phyloP scores from a whole-genome alignment of 2,888 invertebrate species.

The Troglohyphantes excavatus region DNA sequence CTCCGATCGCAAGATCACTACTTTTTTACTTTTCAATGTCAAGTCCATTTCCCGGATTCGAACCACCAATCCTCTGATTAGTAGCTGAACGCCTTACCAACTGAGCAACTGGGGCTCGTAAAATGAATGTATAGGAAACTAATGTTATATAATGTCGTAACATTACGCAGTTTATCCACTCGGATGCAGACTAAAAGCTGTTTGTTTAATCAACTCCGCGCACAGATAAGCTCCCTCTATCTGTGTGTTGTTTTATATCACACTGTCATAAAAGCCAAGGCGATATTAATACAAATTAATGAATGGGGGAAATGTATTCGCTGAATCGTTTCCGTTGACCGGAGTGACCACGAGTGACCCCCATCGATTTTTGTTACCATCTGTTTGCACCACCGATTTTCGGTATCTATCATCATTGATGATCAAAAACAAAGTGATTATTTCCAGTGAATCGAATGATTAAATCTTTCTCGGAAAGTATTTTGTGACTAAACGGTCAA shows the following conservation, averaged over 20 bases:
- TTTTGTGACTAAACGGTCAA: neutral
- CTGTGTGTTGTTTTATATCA: constrained; percentile 15
- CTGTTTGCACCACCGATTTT: constrained; percentile 16
- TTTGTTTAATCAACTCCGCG: neutral
- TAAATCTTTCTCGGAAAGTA: constrained; percentile 1
- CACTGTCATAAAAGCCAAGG: neutral
- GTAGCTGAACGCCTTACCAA: too few species aligned
- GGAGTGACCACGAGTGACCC: constrained; percentile 57
- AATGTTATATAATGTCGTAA: too few species aligned
- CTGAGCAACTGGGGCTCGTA: too few species aligned
- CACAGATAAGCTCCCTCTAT: too few species aligned
- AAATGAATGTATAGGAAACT: too few species aligned
- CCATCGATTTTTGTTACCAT: neutral
- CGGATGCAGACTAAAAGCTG: neutral
- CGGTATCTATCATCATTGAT: neutral
- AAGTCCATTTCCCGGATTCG: too few species aligned
- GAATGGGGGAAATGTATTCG: constrained; percentile 7
- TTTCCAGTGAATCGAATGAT: constrained; percentile 20
- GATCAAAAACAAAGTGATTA: constrained; percentile 21
- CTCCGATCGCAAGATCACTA: too few species aligned
- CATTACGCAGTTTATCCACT: too few species aligned
- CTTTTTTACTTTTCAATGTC: too few species aligned
- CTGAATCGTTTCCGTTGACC: constrained; percentile 34
- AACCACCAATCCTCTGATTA: too few species aligned
- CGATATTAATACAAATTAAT: constrained; percentile 21